Base-by-base conservation (phyloP, 2,888 invertebrate species). In the Campoplex nolae region DNA sequence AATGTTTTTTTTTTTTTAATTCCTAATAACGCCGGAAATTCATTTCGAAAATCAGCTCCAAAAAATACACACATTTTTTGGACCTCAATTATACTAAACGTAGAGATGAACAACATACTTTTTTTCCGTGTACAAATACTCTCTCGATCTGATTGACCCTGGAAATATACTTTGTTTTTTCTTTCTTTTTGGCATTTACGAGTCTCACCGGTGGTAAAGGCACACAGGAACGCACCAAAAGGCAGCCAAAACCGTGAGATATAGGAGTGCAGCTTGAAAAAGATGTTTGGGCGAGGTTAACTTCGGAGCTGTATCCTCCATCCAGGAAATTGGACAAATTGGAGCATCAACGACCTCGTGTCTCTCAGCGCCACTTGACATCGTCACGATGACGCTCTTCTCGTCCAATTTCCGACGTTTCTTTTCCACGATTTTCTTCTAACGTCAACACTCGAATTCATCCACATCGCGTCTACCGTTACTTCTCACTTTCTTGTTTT, bases 181-280 rank as follows among this genome's bases (percentile, higher is more conserved):
- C 23, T 23, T 23, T 23, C 23, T 51, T 32, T 67, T 51, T 38
- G 48, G 74, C 76, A 51, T 65, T 74, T 45, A 62, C 73, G 68
- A 79, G 85, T 87, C 92, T 93, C 92, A 93, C 93, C 93, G 92
- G 87, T 92, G 89, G 84, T 92, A 92, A 45, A 92, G 90, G 85
- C 90, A 91, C 71, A 89, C 88, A 62, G 93, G 92, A 87, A 93
- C 87, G 87, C 91, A 92, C 93, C 92, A 93, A 28, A 92, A 89
- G 70, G 90, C 90, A 48, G 91, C 92, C 54, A 92, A 88, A 79
- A 92, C 90, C 16, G 90, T 88, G 54, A 93, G 84, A 87, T 93
- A 93, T 76, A 93, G 89, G 35, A 90, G 88, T 1, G 92, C 91
- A n/a, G 91, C 92, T 70, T 91, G 93, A 68, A 93, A 88, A 54